A percentile compares a stretch with the other conserved stretches of the same genome.
phyloP scores from a whole-genome alignment of 2,888 invertebrate species.

The Agrochola lychnidis region DNA sequence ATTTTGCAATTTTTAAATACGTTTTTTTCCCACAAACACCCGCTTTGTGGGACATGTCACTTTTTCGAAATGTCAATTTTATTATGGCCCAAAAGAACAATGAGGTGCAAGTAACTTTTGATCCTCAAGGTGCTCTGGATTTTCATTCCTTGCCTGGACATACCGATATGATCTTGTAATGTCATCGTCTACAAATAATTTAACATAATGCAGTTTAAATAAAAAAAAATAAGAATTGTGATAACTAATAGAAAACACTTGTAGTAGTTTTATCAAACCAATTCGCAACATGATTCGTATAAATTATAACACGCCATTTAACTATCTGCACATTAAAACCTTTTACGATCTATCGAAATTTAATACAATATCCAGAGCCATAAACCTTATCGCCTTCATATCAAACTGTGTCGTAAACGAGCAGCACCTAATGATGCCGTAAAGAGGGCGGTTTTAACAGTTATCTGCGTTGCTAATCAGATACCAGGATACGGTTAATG shows the following conservation, averaged over 20 bases:
- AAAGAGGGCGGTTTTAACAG: slow-evolving; percentile 25
- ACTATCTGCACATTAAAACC: slow-evolving; percentile 28
- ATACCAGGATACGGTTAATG: neutral
- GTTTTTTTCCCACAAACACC: neutral
- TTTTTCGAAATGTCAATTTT: too few relatives aligned
- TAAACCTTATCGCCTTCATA: slow-evolving; percentile 58
- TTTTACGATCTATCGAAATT: slow-evolving; percentile 57
- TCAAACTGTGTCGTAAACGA: slow-evolving; percentile 52
- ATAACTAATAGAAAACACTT: neutral
- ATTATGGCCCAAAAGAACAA: too few relatives aligned
- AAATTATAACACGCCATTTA: slow-evolving; percentile 13
- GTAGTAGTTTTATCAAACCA: neutral
- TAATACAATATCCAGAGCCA: slow-evolving; percentile 54
- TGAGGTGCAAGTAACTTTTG: too few relatives aligned
- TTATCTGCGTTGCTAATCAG: slow-evolving; percentile 21
- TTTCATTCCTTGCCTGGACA: neutral
- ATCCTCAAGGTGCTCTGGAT: neutral
- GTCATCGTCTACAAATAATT: neutral
- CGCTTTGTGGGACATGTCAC: neutral
- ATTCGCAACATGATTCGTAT: slow-evolving; percentile 6
- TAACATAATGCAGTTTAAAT: neutral
- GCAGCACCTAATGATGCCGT: slow-evolving; percentile 48
- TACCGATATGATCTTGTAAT: neutral
- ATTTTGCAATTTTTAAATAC: neutral
- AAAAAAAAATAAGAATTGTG: neutral